Base-by-base conservation (phyloP, 2,888 invertebrate genomes). In the Aphidoletes aphidimyza region DNA sequence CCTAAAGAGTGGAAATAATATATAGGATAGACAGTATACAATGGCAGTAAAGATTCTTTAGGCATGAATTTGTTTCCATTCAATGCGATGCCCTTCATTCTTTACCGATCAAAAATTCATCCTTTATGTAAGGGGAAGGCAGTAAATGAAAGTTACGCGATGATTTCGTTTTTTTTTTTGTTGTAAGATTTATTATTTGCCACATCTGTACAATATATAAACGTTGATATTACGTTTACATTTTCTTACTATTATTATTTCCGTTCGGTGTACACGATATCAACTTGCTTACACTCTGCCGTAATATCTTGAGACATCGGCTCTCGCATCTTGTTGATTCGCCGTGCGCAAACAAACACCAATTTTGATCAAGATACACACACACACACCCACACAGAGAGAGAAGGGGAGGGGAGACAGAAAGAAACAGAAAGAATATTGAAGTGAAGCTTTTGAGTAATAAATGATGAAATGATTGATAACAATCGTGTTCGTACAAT, bases 401-500 rank as follows among this genome's bases (percentile, higher is more conserved):
- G 19, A 17, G 47, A 19, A 19, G 17, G 47, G 6, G 22, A 6
- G 54, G 9, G 14, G 22, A 22, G 22, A 5, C 17, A 54, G 5
- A 54, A 22, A 54, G n/a, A 54, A 22, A 54, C 5, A n/a, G 54
- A 54, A 54, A 54, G 54, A n/a, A 54, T 6, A 22, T 39, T 5
- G 39, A 19, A 14, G 69, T 5, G 69, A 69, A 17, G 69, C 69
- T 69, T 69, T 69, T 34, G 69, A 69, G 69, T 69, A 69, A 69
- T 69, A 69, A 81, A 81, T 81, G 81, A 81, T 81, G 37, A 37
- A 81, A 37, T 81, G 81, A 81, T 81, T 81, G 81, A 81, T 81
- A 81, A 81, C 37, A 81, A 81, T 81, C 37, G 37, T 81, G 37
- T 37, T 37, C 36, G 37, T 37, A 81, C 36, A 36, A 37, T 81